Percentiles rank a stretch among this genome's conserved stretches.
Conservation (phyloP, 2,888 invertebrate genomes). For the Globia sparganii region DNA sequence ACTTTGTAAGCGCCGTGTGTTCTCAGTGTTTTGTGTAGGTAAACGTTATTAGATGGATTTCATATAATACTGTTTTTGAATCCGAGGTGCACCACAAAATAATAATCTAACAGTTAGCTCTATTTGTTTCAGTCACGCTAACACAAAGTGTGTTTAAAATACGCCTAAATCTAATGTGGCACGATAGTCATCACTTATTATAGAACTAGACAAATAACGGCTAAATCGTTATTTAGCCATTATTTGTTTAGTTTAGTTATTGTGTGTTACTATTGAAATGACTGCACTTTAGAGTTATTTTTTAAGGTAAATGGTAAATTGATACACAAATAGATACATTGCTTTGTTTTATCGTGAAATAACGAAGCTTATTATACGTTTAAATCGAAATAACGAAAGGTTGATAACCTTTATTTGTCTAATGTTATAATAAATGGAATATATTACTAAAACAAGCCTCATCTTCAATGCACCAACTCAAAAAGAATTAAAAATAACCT, state of each 20-base stretch:
- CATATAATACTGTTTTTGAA: not conserved
- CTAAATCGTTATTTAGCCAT: not conserved
- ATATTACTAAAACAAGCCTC: not conserved
- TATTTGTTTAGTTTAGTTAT: not conserved
- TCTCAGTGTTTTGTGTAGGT: slow-evolving; percentile 1
- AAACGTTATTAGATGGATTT: not conserved
- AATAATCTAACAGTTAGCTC: not conserved
- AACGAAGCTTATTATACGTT: not conserved
- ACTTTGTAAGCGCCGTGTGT: not conserved
- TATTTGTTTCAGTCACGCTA: not conserved
- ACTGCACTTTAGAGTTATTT: not conserved
- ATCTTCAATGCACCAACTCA: not conserved
- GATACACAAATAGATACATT: not conserved
- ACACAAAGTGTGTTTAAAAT: not conserved
- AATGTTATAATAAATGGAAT: not conserved
- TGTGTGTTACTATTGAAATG: not conserved
- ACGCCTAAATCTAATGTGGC: too few relatives aligned
- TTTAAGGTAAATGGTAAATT: not conserved
- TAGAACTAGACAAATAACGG: not conserved
- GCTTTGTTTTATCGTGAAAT: not conserved
- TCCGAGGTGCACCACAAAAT: not conserved
- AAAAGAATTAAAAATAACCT: not conserved
- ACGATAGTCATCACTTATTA: not conserved
- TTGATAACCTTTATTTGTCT: not conserved
- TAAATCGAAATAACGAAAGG: not conserved